Evolutionary conservation across 2,113 vertebrate species (phyloP), one percentile per base, ranked within the genome.

Genomic region (Fulmarus glacialis): DNA sequence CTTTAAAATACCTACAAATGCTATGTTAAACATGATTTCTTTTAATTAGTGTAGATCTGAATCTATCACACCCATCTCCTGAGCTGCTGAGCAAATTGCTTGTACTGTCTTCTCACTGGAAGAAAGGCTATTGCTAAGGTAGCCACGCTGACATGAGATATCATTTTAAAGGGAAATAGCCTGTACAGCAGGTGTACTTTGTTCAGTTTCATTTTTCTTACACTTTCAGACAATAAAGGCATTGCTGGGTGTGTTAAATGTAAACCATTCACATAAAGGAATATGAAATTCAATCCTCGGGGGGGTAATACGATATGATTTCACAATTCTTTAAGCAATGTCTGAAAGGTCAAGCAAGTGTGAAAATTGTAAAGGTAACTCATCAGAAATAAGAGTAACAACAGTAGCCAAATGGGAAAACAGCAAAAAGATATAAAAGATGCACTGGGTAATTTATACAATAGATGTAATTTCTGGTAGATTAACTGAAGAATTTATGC

Each of bases 201-300:
- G 23, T 48, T 97, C 34, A 53, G 40, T 78, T 95, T 56, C 17
- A 77, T 78, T 91, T 94, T 91, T 86, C 68, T 94, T 98, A 59
- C 53, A 74, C 89, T 96, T 97, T 87, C 32, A 68, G 60, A 66
- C n/a, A 36, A 86, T 52, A 89, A 89, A 84, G 68, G 15, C 29
- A 79, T 90, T 95, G 66, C 26, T 90, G 48, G 18, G 9, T 77
- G 9, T 59, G 60, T 67, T 48, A 78, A 96, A 96, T 90, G 43
- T 70, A 96, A 96, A 68, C 24, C 7, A 9, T 82, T 94, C 88
- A 81, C 29, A 71, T 56, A 50, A 56, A 53, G 14, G 56, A 79
- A 95, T n/a, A 91, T 16, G 83, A 94, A 95, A 82, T 91, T 73
- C n/a, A 59, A 20, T 91, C 78, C 59, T 84, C 93, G 90, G 12